Base-by-base conservation (phyloP, 2,113 vertebrate genomes). In the Clupea harengus region DNA sequence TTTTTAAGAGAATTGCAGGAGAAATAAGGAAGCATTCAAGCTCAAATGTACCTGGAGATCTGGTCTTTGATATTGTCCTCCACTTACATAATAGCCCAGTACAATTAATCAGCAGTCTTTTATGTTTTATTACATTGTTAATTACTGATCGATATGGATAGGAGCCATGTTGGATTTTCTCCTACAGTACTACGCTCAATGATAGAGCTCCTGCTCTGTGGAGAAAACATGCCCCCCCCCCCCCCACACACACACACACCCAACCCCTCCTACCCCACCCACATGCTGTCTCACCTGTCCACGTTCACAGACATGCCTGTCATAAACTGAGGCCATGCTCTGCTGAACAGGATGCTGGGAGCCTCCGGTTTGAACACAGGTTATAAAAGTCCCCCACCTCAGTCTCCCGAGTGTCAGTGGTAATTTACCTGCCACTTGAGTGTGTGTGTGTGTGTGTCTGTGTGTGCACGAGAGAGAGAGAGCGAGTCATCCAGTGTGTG, bases 381-480 rank as follows among this genome's bases (percentile, higher is more conserved):
- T 83, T 86, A 82, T 86, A 89, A 90, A 88, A 89, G 60, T 78
- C 11, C 39, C 80, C 45, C 22, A 28, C 11, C 85, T 82, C 39
- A 50, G 25, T 32, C 18, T 86, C 45, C 13, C 47, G 47, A 78
- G 22, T 47, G 45, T 89, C 81, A 86, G 60, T 72, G 81, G 75
- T 49, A 64, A 22, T 85, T 13, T 47, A 18, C 64, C 82, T 86
- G 67, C n/a, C 20, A 72, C 64, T 28, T 44, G 25, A 45, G 45
- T 2, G 52, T 4, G 67, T 84, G 78, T 82, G 75, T 22, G 57
- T 15, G 72, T 11, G 25, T 72, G 25, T 39, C 11, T 75, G 2
- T 11, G 25, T 39, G 13, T 0, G 72, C 0, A 32, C 15, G 28
- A 15, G 72, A 78, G 11, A 39, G 11, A 13, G 32, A 11, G 2